Percentiles rank a stretch among this genome's conserved stretches.
Evolutionary conservation across 2,113 vertebrate genomes (phyloP).

Genomic region (Corynorhinus townsendii): DNA sequence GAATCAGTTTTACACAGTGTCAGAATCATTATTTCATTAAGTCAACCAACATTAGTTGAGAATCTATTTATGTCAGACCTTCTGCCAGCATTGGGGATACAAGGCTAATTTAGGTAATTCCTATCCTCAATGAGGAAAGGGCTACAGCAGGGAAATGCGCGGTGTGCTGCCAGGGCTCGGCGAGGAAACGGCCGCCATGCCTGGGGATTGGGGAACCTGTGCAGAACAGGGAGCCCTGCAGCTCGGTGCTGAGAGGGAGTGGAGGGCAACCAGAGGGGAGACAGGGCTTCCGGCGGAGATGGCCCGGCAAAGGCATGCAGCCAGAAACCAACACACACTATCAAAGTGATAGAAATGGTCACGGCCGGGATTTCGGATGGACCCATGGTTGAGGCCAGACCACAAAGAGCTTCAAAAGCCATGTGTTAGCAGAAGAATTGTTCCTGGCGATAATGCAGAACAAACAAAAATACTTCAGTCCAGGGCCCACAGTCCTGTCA

Average conservation of each 20-base stretch:
- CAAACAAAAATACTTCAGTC: background rate
- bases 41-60: background rate
- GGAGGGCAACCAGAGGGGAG: no score
- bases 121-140: background rate
- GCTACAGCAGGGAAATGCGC: background rate
- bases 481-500: background rate
- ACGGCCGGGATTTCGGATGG: background rate
- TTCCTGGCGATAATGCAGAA: background rate
- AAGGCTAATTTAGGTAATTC: background rate
- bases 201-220: background rate
- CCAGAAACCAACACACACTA: background rate
- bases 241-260: background rate
- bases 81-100: background rate
- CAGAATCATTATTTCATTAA: background rate
- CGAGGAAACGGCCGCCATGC: background rate
- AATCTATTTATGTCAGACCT: background rate
- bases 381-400: background rate
- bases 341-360: background rate
- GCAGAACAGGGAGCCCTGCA: background rate
- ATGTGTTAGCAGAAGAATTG: background rate
- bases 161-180: background rate
- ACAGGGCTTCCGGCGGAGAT: background rate
- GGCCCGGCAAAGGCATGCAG: background rate
- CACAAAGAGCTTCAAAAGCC: background rate
- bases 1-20: background rate